Evolutionary conservation across 2,113 vertebrate species (phyloP), one percentile per base, ranked within the genome.

Genomic region (Phyllopteryx taeniolatus): DNA sequence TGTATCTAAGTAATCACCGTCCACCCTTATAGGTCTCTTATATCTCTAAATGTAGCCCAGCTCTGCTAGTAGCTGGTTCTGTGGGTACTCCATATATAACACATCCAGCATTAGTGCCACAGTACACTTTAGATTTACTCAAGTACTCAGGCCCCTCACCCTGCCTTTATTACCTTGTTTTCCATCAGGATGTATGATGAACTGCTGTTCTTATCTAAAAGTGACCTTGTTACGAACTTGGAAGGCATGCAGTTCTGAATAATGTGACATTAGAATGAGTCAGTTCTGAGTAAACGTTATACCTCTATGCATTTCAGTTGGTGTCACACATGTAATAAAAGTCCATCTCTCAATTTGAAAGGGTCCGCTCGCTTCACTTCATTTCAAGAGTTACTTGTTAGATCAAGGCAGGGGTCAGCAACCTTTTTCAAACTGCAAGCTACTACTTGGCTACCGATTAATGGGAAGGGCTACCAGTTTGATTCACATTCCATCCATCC

Each of bases 261-360:
- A 8, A 66, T 47, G 64, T 47, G 14, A 27, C n/a, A 43, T 64
- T 43, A 47, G 22, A 64, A 64, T 35, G 64, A 13, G 46, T 67
- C 46, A 68, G 9, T 22, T 35, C 14, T 17, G 27, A 68, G 39
- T 35, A 20, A 68, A 68, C 9, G n/a, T 65, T 57, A 72, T 81
- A 87, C 88, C 84, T 91, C 89, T 92, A 88, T 92, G 90, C 87
- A 91, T 78, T 76, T 71, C 80, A 82, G 49, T 69, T 77, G 73
- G 71, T 84, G 76, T 79, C 47, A 59, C 67, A 12, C 46, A 67
- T 79, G 61, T 76, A 71, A 69, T 72, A 74, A 75, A 75, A 69
- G 69, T 70, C 71, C 49, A 54, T 70, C 7, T 17, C 13, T 74
- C 22, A 54, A 70, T 57, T 68, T 71, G 59, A 81, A 79, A 69